These are phyloP conservation scores for Vimba vimba DNA, from an alignment of 2,113 vertebrate species.

Conservation along the genomic window DNA sequence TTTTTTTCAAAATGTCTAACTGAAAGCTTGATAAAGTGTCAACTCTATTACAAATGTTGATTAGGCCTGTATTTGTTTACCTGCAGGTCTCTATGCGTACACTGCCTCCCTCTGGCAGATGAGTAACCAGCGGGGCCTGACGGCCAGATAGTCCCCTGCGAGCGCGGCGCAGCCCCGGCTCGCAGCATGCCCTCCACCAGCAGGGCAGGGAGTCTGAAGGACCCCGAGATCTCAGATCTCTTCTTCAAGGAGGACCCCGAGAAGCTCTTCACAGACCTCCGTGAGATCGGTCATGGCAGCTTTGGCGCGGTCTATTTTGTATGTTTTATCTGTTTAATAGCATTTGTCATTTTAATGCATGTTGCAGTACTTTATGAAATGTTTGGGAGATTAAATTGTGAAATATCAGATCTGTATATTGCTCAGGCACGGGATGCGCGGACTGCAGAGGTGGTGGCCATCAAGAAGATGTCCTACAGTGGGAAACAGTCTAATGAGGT, in stretches of 20 bases:
- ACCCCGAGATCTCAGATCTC: conserved; percentile 96
- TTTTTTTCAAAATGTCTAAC: no score
- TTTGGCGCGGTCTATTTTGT: conserved; percentile 99
- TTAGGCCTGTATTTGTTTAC: background rate
- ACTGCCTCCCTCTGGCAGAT: conserved; percentile 88
- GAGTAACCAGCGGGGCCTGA: conserved; percentile 85
- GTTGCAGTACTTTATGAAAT: background rate
- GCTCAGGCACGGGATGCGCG: conserved; percentile 93
- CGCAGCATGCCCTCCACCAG: conserved; percentile 95
- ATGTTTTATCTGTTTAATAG: conserved; percentile 62
- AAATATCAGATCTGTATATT: conserved; percentile 30
- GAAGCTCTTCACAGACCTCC: conserved; percentile 96
- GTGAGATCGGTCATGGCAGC: conserved; percentile 99
- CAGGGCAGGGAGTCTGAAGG: conserved; percentile 97
- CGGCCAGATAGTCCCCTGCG: conserved; percentile 89
- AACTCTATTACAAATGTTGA: no score
- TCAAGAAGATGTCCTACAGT: conserved; percentile 99
- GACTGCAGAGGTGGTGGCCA: conserved; percentile 98
- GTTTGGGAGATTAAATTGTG: background rate
- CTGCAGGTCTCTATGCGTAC: conserved; percentile 82
- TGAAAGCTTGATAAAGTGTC: background rate
- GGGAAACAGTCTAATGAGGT: conserved; percentile 99
- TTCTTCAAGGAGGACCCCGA: conserved; percentile 99
- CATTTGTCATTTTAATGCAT: background rate
- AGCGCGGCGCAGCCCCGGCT: conserved; percentile 72